These are phyloP conservation scores for Nylanderia fulva DNA, from an alignment of 1,140 invertebrate species.

Conservation along the genomic window DNA sequence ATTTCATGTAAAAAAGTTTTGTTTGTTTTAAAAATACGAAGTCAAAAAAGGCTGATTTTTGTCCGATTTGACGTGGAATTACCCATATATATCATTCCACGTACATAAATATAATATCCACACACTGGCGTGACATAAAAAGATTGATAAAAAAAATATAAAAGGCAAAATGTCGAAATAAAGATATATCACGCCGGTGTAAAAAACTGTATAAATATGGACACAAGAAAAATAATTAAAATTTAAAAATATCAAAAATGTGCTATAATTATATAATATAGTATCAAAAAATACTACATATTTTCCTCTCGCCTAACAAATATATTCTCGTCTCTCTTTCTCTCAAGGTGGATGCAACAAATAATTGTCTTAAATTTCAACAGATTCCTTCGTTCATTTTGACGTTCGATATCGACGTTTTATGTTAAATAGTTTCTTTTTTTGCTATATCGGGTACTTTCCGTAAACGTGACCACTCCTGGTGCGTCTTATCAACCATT, in stretches of 20 bases:
- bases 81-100: not conserved
- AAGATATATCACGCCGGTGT: not conserved
- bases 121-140: not conserved
- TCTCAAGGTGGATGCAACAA: not conserved
- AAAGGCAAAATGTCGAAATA: not conserved
- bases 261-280: not conserved
- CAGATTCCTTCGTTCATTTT: not conserved
- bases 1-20: too few species aligned
- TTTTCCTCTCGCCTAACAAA: not conserved
- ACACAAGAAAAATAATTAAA: constrained; percentile 29
- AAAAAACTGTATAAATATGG: constrained; percentile 32
- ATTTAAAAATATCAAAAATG: constrained; percentile 27
- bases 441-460: constrained; percentile 75
- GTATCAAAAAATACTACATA: not conserved
- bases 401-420: not conserved
- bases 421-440: not conserved
- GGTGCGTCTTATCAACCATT: constrained; percentile 79
- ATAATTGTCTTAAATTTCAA: not conserved
- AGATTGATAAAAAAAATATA: constrained; percentile 46
- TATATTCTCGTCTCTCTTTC: not conserved
- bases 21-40: too few species aligned
- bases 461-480: constrained; percentile 81
- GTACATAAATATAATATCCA: not conserved
- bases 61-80: too few species aligned
- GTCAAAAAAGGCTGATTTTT: too few species aligned